Percentiles rank a stretch among this genome's conserved stretches.
These are phyloP conservation scores for Marmota monax DNA, from an alignment of 2,113 vertebrate species.

Conservation along the genomic window DNA sequence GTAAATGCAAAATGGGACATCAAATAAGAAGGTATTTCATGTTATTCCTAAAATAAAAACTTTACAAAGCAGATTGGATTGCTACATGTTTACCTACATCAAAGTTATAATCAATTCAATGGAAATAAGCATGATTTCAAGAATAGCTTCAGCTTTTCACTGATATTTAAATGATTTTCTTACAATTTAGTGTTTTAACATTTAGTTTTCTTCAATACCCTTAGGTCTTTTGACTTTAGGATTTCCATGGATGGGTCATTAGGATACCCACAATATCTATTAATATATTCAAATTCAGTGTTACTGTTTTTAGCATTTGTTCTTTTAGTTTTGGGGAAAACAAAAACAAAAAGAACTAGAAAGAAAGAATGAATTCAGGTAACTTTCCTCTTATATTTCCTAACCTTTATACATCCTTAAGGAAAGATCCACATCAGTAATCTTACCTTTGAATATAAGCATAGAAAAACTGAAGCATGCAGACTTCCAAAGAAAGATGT, in stretches of 20 bases:
- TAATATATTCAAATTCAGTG: background rate
- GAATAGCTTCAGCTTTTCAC: background rate
- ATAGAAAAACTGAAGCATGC: slow-evolving; percentile 99
- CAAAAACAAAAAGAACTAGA: background rate
- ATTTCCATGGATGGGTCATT: background rate
- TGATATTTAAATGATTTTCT: slow-evolving; percentile 52
- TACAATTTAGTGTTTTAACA: slow-evolving; percentile 12
- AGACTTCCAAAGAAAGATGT: slow-evolving; percentile 98
- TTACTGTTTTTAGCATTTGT: slow-evolving; percentile 17
- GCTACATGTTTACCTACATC: background rate
- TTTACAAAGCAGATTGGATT: background rate
- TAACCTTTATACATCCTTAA: background rate
- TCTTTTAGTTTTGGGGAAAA: slow-evolving; percentile 21
- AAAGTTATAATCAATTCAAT: slow-evolving; percentile 46
- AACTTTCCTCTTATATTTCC: background rate
- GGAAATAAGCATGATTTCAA: background rate
- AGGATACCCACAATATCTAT: background rate
- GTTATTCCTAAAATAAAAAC: background rate
- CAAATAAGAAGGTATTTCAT: background rate
- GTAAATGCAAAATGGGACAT: slow-evolving; percentile 48
- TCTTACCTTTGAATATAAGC: slow-evolving; percentile 98
- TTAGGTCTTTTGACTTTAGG: background rate
- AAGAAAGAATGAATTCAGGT: slow-evolving; percentile 40
- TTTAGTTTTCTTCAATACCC: background rate
- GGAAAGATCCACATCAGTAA: slow-evolving; percentile 15